Percentiles rank a stretch among this genome's conserved stretches.
These are phyloP conservation scores for Trematocara caparti DNA, from an alignment of 2,797 vertebrate genomes.

Conservation along the genomic window DNA sequence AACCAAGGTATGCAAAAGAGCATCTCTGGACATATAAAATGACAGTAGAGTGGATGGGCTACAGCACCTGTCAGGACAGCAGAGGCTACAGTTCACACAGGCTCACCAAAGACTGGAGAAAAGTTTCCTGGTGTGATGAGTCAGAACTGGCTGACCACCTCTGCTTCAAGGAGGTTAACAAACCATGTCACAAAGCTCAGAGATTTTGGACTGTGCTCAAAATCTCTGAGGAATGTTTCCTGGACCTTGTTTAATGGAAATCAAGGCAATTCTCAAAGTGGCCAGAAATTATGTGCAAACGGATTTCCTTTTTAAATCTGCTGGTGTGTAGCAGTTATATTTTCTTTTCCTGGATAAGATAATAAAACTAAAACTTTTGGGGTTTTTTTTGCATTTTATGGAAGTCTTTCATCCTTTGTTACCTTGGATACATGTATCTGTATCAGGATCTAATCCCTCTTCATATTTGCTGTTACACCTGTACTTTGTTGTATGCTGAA, in stretches of 20 bases:
- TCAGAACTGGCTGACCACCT: background rate
- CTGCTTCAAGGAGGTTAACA: background rate
- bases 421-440: background rate
- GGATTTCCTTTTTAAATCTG: background rate
- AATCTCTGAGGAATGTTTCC: background rate
- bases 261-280: background rate
- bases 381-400: rapidly evolving
- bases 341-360: background rate
- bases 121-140: background rate
- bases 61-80: background rate
- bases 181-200: background rate
- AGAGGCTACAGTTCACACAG: background rate
- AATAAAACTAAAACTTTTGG: background rate
- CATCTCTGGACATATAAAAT: background rate
- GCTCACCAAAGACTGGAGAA: background rate
- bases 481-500: background rate
- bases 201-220: background rate
- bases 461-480: background rate
- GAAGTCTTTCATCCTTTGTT: background rate
- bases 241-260: background rate
- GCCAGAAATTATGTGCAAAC: background rate
- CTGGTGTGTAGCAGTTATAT: background rate
- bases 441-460: background rate
- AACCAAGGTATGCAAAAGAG: background rate
- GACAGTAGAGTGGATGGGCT: background rate